Percentiles rank a stretch among this genome's conserved stretches.
phyloP scores from a whole-genome alignment of 1,140 invertebrate genomes.

The Drosophila lowei region DNA sequence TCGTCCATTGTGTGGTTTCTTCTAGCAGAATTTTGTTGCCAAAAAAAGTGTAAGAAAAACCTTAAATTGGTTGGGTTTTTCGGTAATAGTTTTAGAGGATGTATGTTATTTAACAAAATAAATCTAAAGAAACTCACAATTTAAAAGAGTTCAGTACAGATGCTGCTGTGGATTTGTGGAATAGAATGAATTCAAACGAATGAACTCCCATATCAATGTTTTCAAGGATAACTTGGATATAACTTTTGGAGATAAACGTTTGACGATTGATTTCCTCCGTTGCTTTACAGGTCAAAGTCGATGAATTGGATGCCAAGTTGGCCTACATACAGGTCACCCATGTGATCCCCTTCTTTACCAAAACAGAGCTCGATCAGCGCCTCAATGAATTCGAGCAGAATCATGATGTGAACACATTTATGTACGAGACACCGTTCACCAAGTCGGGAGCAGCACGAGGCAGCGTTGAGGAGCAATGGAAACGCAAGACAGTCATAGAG shows the following conservation, averaged over 20 bases:
- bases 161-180: slow-evolving; percentile 13
- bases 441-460: slow-evolving; percentile 91
- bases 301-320: slow-evolving; percentile 91
- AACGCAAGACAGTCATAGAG: slow-evolving; percentile 92
- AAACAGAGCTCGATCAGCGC: slow-evolving; percentile 86
- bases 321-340: slow-evolving; percentile 97
- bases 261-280: slow-evolving; percentile 2
- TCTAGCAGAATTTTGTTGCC: background rate
- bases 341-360: slow-evolving; percentile 91
- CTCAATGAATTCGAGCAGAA: slow-evolving; percentile 93
- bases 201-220: background rate
- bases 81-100: slow-evolving; percentile 5
- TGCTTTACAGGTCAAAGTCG: slow-evolving; percentile 88
- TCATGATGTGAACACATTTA: slow-evolving; percentile 93
- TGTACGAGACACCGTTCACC: slow-evolving; percentile 97
- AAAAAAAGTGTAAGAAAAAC: background rate
- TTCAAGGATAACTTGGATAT: background rate
- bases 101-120: slow-evolving; percentile 27
- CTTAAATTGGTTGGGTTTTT: slow-evolving; percentile 26
- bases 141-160: slow-evolving; percentile 38
- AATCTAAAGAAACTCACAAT: slow-evolving; percentile 54
- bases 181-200: background rate
- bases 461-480: slow-evolving; percentile 93
- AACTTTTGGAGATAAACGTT: background rate
- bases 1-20: background rate